Base-by-base conservation (phyloP, 2,113 vertebrate species). In the Apus apus region DNA sequence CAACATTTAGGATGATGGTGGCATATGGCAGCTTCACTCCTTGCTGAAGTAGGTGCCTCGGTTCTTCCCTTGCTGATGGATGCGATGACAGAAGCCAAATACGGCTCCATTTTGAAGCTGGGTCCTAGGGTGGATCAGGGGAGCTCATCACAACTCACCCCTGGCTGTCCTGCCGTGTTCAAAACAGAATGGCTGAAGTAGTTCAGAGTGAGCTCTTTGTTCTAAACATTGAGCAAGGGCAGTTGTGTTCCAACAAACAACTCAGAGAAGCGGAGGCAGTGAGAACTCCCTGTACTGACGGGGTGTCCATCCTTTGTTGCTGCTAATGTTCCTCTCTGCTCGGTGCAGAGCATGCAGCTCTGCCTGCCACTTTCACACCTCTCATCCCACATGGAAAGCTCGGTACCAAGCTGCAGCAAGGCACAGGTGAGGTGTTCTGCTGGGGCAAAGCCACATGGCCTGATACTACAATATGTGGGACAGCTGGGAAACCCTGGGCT, bases 191-290 rank as follows among this genome's bases (percentile, higher is more conserved):
- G 5, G 10, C 70, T 54, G 32, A 65, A 72, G 43, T 9, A 5
- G 8, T 51, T 81, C 45, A 36, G 36, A 9, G 54, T 13, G 34
- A 87, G 10, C 48, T 68, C 17, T 80, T 58, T 38, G 7, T 30
- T 71, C 2, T 0, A 11, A 15, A 26, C 0, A 1, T 36, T 1
- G 2, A 53, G n/a, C 23, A 76, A 29, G 20, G 23, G 27, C 17
- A n/a, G 58, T 11, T 57, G 16, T 36, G 40, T 83, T 72, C 48
- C 36, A 67, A 34, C 34, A 18, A 80, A 66, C 8, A 45, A 8
- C 18, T 84, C 57, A 22, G 76, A 46, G 48, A 74, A 61, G 26
- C 0, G 1, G 15, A 61, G 22, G 22, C 51, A 71, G 34, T 9
- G 46, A 66, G 21, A 36, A 27, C 30, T 75, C 0, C 0, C 22